Evolutionary conservation across 2,888 invertebrate species (phyloP).

Genomic region (Escarpia spicata): DNA sequence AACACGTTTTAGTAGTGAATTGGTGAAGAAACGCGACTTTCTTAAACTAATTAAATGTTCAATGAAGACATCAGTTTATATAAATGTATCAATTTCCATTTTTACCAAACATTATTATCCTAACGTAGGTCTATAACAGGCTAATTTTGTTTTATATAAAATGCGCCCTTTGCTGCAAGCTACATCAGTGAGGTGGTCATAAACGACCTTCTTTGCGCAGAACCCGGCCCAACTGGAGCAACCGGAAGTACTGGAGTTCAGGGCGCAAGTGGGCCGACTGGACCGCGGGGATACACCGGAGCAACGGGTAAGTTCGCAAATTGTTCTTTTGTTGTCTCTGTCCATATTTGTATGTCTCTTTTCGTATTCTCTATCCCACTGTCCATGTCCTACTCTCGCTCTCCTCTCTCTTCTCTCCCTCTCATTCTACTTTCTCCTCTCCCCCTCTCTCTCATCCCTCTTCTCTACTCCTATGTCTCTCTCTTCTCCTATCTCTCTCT

Average conservation of each 20-base stretch:
- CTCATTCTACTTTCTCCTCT: not conserved
- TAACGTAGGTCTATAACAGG: not conserved
- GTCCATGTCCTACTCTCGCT: too few relatives aligned
- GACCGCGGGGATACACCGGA: not conserved
- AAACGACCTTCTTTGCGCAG: not conserved
- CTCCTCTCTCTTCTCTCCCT: too few relatives aligned
- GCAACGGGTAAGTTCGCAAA: not conserved
- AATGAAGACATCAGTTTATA: too few relatives aligned
- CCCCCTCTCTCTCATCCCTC: not conserved
- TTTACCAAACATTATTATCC: not conserved
- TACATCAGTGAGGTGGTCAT: not conserved
- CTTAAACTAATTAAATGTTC: too few relatives aligned
- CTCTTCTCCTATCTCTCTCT: too few relatives aligned
- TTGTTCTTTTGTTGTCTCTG: not conserved
- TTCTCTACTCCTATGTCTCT: too few relatives aligned
- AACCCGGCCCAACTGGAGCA: not conserved
- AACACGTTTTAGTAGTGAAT: not conserved
- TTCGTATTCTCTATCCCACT: not conserved
- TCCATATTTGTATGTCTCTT: not conserved
- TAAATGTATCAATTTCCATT: too few relatives aligned
- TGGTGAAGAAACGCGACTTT: too few relatives aligned
- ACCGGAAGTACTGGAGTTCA: not conserved
- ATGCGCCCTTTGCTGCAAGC: not conserved
- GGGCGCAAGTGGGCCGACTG: not conserved
- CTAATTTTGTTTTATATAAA: too few relatives aligned